These are phyloP conservation scores for Siniperca undulata DNA, from an alignment of 2,797 vertebrate genomes.

Conservation along the genomic window DNA sequence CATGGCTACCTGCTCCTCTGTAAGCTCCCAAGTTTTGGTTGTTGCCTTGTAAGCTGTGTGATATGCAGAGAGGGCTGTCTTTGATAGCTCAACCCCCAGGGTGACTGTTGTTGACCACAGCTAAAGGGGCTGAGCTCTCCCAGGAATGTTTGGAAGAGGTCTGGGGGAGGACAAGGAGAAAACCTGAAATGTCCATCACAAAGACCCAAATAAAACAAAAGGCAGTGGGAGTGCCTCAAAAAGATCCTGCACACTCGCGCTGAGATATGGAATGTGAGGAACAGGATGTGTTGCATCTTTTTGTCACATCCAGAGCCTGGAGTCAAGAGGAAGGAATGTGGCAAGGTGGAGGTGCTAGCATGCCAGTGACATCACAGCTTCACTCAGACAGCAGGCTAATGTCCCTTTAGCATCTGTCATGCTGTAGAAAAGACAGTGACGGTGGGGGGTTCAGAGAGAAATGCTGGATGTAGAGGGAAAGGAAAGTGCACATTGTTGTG, in stretches of 20 bases:
- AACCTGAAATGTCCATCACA: constrained; percentile 74
- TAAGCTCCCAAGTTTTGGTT: constrained; percentile 42
- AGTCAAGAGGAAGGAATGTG: constrained; percentile 35
- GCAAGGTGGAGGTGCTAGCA: constrained; percentile 18
- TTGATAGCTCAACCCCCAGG: constrained; percentile 59
- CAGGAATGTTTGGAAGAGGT: constrained; percentile 59
- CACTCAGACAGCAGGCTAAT: background rate
- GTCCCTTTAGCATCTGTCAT: constrained; percentile 19
- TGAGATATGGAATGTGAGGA: constrained; percentile 41
- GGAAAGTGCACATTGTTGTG: background rate
- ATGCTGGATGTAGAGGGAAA: constrained; percentile 1
- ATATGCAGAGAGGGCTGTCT: constrained; percentile 58
- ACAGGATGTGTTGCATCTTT: constrained; percentile 60
- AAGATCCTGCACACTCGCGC: constrained; percentile 49
- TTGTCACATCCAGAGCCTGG: constrained; percentile 23
- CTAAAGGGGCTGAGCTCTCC: constrained; percentile 56
- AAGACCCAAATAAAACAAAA: constrained; percentile 71
- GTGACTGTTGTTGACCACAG: constrained; percentile 51
- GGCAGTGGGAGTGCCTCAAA: constrained; percentile 44
- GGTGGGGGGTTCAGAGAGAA: background rate
- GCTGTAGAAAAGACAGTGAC: background rate
- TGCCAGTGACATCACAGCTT: constrained; percentile 45
- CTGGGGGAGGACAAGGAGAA: constrained; percentile 10
- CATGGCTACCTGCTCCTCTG: constrained; percentile 21
- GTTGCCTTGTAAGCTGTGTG: constrained; percentile 66